Base-by-base conservation (phyloP, 2,888 invertebrate species). In the Podotricha telesiphe region DNA sequence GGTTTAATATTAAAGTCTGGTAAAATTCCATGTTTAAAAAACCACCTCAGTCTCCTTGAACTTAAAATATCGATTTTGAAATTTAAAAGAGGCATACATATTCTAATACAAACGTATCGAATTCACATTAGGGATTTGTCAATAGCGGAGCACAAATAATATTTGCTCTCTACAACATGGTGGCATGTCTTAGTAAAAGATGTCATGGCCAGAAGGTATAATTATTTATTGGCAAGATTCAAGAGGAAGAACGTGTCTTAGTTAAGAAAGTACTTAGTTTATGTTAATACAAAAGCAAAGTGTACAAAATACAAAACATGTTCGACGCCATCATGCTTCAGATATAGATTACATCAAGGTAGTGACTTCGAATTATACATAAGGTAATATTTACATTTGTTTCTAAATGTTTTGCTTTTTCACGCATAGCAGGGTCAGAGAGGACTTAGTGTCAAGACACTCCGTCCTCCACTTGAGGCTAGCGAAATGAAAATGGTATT, bases 21-120 rank as follows among this genome's bases (percentile, higher is more conserved):
- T 59, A 62, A 61, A 62, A 62, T 67, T 61, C 67, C 47, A 37
- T 34, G 22, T 51, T 45, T 53, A 53, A 61, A 45, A 51, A 67
- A 61, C 48, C 66, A 69, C 66, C 28, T 42, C 56, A 50, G 62
- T 69, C 67, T 67, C 73, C 73, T 73, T 73, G 73, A 71, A 71
- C 73, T 71, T 66, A 56, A 68, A 64, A 68, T 42, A 45, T 42
- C 48, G 50, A 19, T 22, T 71, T 56, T 62, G 67, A 68, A 68
- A 68, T 71, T 69, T 71, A 73, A 68, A 67, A 65, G 37, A 62
- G 58, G 47, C 22, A 58, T 66, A 58, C 48, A 67, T 67, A 65
- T 70, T 67, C 45, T 71, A 68, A 73, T 71, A 64, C 68, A 48
- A 56, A 67, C 61, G 47, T 55, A 55, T 20, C 37, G 47, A 42